Evolutionary conservation across 2,888 invertebrate species (phyloP).

Genomic region (Reticulitermes lucifugus): DNA sequence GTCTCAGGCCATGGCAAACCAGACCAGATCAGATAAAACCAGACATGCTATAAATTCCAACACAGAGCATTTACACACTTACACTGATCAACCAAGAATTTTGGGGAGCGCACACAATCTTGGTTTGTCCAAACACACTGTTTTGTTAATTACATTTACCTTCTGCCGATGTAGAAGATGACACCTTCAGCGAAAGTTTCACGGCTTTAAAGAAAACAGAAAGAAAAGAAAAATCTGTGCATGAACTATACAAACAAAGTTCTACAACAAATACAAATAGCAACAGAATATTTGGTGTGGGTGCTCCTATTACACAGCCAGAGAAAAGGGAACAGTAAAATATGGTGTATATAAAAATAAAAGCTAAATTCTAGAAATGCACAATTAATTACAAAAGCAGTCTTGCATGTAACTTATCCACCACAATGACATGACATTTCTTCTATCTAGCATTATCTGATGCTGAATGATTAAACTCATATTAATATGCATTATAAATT

Average conservation of each 20-base stretch:
- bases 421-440: neutral
- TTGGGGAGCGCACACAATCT: slow-evolving; percentile 47
- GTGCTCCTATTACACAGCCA: neutral
- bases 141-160: slow-evolving; percentile 64
- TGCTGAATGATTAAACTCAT: neutral
- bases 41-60: neutral
- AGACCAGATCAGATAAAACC: neutral
- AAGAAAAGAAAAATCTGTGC: slow-evolving; percentile 55
- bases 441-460: neutral
- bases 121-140: slow-evolving; percentile 59
- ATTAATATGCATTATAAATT: slow-evolving; percentile 23
- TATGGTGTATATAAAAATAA: neutral
- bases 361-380: slow-evolving; percentile 6
- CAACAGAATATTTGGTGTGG: slow-evolving; percentile 29
- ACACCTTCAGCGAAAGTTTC: slow-evolving; percentile 66
- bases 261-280: slow-evolving; percentile 37
- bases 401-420: neutral
- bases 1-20: neutral
- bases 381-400: neutral
- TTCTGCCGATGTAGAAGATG: slow-evolving; percentile 65
- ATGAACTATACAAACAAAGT: slow-evolving; percentile 51
- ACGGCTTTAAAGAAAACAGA: slow-evolving; percentile 65
- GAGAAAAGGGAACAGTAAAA: neutral
- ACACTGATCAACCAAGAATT: slow-evolving; percentile 57
- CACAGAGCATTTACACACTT: slow-evolving; percentile 57